Conservation (phyloP, 2,113 vertebrate species). For the Macquaria australasica region DNA sequence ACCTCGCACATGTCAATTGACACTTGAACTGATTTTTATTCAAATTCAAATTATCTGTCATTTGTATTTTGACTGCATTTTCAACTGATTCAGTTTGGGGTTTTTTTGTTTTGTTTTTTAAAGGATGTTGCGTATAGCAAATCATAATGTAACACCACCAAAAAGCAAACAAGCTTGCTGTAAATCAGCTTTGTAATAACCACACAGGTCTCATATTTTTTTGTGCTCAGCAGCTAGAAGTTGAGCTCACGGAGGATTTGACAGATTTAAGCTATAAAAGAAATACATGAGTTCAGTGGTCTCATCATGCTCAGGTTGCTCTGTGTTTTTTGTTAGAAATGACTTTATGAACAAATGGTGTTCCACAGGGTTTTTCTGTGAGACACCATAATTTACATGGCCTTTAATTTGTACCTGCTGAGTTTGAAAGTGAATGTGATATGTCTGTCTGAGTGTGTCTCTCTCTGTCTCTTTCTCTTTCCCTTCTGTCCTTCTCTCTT, state of each 20-base stretch:
- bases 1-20: neutral
- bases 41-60: too few relatives aligned
- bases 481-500: neutral
- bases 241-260: neutral
- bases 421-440: neutral
- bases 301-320: neutral
- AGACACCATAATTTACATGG: neutral
- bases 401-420: neutral
- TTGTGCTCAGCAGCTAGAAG: neutral
- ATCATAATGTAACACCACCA: too few relatives aligned
- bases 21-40: neutral
- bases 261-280: neutral
- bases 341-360: neutral
- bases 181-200: constrained; percentile 13
- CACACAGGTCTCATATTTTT: constrained; percentile 46
- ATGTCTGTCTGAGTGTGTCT: neutral
- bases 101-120: too few relatives aligned
- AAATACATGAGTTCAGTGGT: neutral
- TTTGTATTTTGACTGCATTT: too few relatives aligned
- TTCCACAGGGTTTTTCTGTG: neutral
- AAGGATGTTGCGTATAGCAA: too few relatives aligned
- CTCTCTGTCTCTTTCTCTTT: neutral
- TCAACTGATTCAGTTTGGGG: too few relatives aligned
- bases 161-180: neutral
- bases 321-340: neutral